These are phyloP conservation scores for Macropis europaea DNA, from an alignment of 2,888 invertebrate species.

Conservation along the genomic window DNA sequence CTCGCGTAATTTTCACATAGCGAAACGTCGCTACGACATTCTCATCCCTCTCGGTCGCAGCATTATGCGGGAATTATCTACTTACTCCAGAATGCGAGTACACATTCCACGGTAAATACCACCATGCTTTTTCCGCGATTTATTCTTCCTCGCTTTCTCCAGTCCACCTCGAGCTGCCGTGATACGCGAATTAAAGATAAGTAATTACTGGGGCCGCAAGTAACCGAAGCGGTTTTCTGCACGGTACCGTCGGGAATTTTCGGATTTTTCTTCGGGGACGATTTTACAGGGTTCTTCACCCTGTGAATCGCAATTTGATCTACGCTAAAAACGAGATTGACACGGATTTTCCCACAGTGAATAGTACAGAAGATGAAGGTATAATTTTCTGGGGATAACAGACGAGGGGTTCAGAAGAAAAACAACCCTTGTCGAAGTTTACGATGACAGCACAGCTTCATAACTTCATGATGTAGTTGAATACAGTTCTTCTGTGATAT, in stretches of 20 bases:
- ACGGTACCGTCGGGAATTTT: not conserved
- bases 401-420: too few relatives aligned
- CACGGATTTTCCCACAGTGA: too few relatives aligned
- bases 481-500: too few relatives aligned
- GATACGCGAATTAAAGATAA: conserved; percentile 41
- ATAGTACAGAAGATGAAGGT: too few relatives aligned
- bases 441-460: too few relatives aligned
- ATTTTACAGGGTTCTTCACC: too few relatives aligned
- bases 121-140: conserved; percentile 52
- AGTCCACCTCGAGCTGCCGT: conserved; percentile 7
- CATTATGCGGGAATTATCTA: conserved; percentile 70
- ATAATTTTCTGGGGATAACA: too few relatives aligned
- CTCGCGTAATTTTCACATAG: conserved; percentile 62
- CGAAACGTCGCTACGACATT: conserved; percentile 59
- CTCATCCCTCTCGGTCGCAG: conserved; percentile 41
- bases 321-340: too few relatives aligned
- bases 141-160: conserved; percentile 50
- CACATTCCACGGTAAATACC: conserved; percentile 52
- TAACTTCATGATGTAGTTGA: too few relatives aligned
- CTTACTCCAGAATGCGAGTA: conserved; percentile 71
- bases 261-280: not conserved
- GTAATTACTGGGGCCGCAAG: conserved; percentile 16
- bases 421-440: too few relatives aligned
- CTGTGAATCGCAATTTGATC: too few relatives aligned
- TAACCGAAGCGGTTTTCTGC: not conserved